Evolutionary conservation across 2,888 invertebrate species (phyloP), one percentile per base, ranked within the genome.

Genomic region (Scotopteryx bipunctaria): DNA sequence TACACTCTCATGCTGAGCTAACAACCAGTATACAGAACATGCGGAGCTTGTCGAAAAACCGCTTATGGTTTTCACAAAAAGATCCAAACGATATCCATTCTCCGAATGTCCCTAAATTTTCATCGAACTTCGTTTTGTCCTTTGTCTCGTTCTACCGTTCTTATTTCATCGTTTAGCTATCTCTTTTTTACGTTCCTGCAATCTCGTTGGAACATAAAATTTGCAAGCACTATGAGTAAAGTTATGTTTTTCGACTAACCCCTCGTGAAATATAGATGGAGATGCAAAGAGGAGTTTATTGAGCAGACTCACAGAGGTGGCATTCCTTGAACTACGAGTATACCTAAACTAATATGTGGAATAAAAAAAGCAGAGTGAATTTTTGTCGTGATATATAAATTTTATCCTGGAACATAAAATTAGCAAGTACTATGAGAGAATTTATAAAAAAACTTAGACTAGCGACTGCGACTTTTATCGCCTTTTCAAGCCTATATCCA

Each of bases 201-300:
- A 71, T 71, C 69, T 67, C 66, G 60, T 44, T 56, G 54, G 40
- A 46, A 60, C 66, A 76, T 75, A 73, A 76, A 75, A 76, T 75
- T 76, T 76, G 75, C 76, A 75, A 74, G 66, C 67, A 58, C 63
- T 66, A 63, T 51, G 55, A 59, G 66, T 54, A 54, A 69, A 71
- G 72, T 73, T 71, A 73, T 71, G 72, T 66, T 67, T 70, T 67
- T 59, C 27, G 15, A 58, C 60, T 66, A 52, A 66, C 66, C 72
- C 73, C 67, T 63, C 49, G 63, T 73, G 59, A 73, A 71, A 70
- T 72, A 75, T 73, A 71, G 71, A 72, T 68, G 65, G 56, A 56
- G 63, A 60, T n/a, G 27, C 27, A 36, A 14, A 38, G 14, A 23
- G 43, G 50, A 62, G 67, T 71, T 27, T 27, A 3, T 11, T 5